These are phyloP conservation scores for Yponomeuta plumbellus DNA, from an alignment of 2,888 invertebrate genomes.

Conservation along the genomic window DNA sequence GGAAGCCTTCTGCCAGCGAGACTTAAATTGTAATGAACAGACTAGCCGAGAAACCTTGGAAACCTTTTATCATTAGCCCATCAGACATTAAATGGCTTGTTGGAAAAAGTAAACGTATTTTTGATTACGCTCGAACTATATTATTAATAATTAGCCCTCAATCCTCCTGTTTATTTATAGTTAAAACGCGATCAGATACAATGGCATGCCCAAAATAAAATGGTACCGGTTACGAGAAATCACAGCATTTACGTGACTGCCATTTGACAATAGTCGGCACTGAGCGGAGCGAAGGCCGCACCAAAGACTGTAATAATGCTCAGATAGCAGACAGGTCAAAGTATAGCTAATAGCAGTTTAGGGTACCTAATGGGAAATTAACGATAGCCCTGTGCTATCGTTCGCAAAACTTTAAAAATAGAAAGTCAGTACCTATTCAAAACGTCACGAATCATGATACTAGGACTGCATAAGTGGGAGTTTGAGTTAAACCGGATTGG, in stretches of 20 bases:
- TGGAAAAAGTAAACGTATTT: no score
- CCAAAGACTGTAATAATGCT: slow-evolving; percentile 15
- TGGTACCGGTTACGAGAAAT: slow-evolving; percentile 54
- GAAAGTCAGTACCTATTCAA: background rate
- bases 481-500: background rate
- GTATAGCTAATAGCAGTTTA: background rate
- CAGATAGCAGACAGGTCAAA: background rate
- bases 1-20: background rate
- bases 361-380: background rate
- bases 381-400: background rate
- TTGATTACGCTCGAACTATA: no score
- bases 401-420: background rate
- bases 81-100: background rate
- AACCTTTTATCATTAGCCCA: background rate
- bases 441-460: background rate
- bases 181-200: background rate
- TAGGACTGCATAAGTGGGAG: background rate
- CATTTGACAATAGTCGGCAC: slow-evolving; percentile 41
- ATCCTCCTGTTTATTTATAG: background rate
- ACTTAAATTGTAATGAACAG: background rate
- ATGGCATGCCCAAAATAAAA: slow-evolving; percentile 27
- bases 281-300: slow-evolving; percentile 41
- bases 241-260: slow-evolving; percentile 57
- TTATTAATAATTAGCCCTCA: no score
- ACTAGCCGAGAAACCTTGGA: background rate